Conservation (phyloP, 2,888 invertebrate genomes). For the Rhagium mordax region DNA sequence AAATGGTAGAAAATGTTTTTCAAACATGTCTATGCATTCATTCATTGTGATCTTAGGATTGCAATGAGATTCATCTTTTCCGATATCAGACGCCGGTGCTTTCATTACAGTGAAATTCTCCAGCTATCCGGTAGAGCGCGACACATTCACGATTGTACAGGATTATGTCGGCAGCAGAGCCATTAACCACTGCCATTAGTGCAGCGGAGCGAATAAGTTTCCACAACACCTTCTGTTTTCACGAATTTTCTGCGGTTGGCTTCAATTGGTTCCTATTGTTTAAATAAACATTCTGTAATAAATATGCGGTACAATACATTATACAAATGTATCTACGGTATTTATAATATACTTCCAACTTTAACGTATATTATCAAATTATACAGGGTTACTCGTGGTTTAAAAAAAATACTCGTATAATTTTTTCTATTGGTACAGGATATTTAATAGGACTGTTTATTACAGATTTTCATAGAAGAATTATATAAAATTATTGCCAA, state of each 20-base stretch:
- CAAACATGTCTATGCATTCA: no score
- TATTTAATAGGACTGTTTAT: no score
- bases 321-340: no score
- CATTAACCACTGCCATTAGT: slow-evolving; percentile 47
- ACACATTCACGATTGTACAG: slow-evolving; percentile 36
- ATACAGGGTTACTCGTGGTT: no score
- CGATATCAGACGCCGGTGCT: not conserved
- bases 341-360: no score
- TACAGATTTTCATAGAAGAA: no score
- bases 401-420: no score
- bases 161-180: slow-evolving; percentile 45
- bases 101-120: not conserved
- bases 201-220: slow-evolving; percentile 49
- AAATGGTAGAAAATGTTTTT: no score
- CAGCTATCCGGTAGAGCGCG: slow-evolving; percentile 37
- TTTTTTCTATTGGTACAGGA: no score
- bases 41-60: not conserved
- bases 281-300: slow-evolving; percentile 23
- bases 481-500: no score
- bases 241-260: slow-evolving; percentile 30
- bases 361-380: no score
- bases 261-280: slow-evolving; percentile 23
- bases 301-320: not conserved
- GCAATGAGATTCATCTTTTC: not conserved
- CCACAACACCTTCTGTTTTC: slow-evolving; percentile 44